Evolutionary conservation across 2,113 vertebrate species (phyloP).

Genomic region (Nicator chloris): DNA sequence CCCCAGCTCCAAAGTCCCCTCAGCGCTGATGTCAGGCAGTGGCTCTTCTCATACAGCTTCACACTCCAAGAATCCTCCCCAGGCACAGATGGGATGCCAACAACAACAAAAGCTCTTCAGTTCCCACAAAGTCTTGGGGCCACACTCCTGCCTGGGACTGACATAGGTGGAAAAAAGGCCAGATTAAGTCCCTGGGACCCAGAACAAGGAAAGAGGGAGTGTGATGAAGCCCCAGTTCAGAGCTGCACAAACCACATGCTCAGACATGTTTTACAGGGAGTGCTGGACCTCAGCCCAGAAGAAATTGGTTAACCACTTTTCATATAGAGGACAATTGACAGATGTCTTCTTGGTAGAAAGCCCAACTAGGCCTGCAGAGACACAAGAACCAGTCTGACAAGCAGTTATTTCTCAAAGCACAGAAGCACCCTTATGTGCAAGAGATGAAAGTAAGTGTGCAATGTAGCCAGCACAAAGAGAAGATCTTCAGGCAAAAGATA

Average conservation of each 20-base stretch:
- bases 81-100: not conserved
- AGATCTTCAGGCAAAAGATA: not conserved
- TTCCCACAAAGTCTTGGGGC: not conserved
- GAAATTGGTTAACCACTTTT: not conserved
- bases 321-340: not conserved
- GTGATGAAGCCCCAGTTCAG: not conserved
- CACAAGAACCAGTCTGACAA: not conserved
- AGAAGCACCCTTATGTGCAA: not conserved
- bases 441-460: not conserved
- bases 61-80: not conserved
- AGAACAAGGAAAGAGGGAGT: not conserved
- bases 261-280: not conserved
- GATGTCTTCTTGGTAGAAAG: not conserved
- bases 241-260: not conserved
- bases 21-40: not conserved
- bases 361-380: not conserved
- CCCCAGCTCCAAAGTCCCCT: not conserved
- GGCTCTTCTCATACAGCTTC: not conserved
- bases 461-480: not conserved
- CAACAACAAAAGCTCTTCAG: not conserved
- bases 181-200: not conserved
- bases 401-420: not conserved
- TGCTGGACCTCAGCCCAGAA: conserved; percentile 4
- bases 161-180: not conserved
- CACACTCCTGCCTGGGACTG: not conserved